phyloP scores from a whole-genome alignment of 1,140 invertebrate species.

The Polypedilum vanderplanki region DNA sequence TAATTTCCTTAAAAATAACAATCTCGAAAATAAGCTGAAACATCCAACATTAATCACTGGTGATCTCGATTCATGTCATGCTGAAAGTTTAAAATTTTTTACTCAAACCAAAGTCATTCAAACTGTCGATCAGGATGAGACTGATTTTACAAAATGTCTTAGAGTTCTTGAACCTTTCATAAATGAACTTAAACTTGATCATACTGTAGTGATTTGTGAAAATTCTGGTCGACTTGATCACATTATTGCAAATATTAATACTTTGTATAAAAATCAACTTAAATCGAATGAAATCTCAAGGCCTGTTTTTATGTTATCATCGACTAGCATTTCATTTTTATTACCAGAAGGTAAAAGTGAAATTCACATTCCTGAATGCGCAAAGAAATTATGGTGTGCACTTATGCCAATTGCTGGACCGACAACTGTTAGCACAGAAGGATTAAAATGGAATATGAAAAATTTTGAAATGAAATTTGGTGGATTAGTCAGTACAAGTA shows the following conservation, averaged over 20 bases:
- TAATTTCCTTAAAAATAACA: slow-evolving; percentile 46
- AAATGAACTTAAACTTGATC: slow-evolving; percentile 46
- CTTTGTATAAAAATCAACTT: slow-evolving; percentile 52
- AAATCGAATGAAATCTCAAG: slow-evolving; percentile 44
- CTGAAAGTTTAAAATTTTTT: slow-evolving; percentile 52
- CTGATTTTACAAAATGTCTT: slow-evolving; percentile 72
- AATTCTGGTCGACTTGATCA: slow-evolving; percentile 70
- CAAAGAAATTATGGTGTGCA: slow-evolving; percentile 57
- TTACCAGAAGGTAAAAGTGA: slow-evolving; percentile 55
- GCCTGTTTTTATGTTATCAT: slow-evolving; percentile 54
- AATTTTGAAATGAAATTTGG: slow-evolving; percentile 57
- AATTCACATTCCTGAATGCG: slow-evolving; percentile 52
- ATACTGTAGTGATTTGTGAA: slow-evolving; percentile 57
- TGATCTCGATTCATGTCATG: slow-evolving; percentile 70
- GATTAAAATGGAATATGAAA: slow-evolving; percentile 76
- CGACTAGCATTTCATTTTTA: slow-evolving; percentile 61
- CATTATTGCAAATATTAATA: slow-evolving; percentile 69
- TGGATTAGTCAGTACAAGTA: slow-evolving; percentile 73
- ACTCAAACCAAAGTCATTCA: slow-evolving; percentile 48
- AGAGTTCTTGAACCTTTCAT: slow-evolving; percentile 43
- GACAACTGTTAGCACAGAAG: slow-evolving; percentile 57
- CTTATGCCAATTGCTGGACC: slow-evolving; percentile 59
- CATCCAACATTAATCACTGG: slow-evolving; percentile 67
- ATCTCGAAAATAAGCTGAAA: slow-evolving; percentile 37
- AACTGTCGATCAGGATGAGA: slow-evolving; percentile 65